phyloP scores from a whole-genome alignment of 2,113 vertebrate genomes.

The Ictalurus furcatus region DNA sequence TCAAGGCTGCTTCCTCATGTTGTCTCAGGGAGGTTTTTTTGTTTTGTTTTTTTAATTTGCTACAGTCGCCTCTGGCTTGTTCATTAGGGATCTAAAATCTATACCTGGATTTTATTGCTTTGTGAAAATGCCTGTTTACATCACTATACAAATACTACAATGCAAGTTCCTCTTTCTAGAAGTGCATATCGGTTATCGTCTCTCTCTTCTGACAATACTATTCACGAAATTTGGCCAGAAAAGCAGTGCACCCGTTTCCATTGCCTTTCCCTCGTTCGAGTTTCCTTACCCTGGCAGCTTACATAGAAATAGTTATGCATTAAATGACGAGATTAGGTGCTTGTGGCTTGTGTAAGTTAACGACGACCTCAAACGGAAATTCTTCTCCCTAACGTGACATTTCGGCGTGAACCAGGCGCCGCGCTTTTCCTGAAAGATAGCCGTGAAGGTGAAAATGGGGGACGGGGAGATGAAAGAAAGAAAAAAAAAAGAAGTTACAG shows the following conservation, averaged over 20 bases:
- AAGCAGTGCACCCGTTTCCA: background rate
- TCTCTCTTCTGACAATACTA: background rate
- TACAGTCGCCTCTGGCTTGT: background rate
- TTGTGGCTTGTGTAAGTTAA: too few species aligned
- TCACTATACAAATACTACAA: background rate
- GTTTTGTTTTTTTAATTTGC: background rate
- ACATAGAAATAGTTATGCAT: background rate
- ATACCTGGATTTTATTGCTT: background rate
- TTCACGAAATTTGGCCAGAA: background rate
- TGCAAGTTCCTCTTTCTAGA: background rate
- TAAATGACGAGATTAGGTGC: background rate
- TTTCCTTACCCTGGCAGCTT: background rate
- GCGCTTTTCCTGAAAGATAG: background rate
- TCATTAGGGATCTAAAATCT: background rate
- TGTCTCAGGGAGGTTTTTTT: background rate
- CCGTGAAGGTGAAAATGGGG: background rate
- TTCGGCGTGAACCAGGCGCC: background rate
- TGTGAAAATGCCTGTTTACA: background rate
- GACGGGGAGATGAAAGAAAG: background rate
- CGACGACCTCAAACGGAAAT: background rate
- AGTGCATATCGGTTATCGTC: background rate
- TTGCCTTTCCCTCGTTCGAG: background rate
- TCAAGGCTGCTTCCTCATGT: background rate
- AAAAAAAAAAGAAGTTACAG: background rate
- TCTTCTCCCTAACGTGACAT: background rate